Percentiles rank a stretch among this genome's conserved stretches.
These are phyloP conservation scores for Epinotia ramella DNA, from an alignment of 2,888 invertebrate genomes.

Conservation along the genomic window DNA sequence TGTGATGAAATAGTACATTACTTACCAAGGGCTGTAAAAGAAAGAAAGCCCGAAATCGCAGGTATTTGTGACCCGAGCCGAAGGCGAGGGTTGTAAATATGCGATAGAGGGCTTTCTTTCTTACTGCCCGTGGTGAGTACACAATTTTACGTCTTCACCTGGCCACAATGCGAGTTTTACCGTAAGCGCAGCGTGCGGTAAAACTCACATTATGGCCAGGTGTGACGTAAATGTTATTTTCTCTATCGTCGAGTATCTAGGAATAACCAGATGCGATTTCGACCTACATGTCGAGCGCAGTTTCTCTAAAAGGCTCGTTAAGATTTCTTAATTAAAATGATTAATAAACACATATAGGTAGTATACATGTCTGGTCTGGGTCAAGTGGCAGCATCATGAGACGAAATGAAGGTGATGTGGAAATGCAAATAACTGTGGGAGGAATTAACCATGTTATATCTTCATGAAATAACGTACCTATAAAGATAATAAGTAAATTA, in stretches of 20 bases:
- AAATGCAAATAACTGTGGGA: background rate
- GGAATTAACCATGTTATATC: background rate
- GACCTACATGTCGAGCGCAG: constrained; percentile 40
- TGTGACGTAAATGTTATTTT: constrained; percentile 4
- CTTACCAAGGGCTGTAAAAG: too few relatives aligned
- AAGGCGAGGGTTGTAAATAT: too few relatives aligned
- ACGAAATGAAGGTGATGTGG: constrained; percentile 6
- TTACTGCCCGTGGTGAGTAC: too few relatives aligned
- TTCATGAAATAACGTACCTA: background rate
- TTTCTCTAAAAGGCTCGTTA: constrained; percentile 34
- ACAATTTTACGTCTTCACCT: too few relatives aligned
- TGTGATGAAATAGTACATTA: too few relatives aligned
- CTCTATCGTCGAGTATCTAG: background rate
- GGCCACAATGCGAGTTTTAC: too few relatives aligned
- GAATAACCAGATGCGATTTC: constrained; percentile 31
- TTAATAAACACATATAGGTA: background rate
- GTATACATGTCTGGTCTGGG: background rate
- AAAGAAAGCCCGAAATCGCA: too few relatives aligned
- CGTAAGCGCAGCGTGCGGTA: too few relatives aligned
- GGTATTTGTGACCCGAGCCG: too few relatives aligned
- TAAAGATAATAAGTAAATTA: too few relatives aligned
- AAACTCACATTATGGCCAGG: too few relatives aligned
- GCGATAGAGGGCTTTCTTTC: too few relatives aligned
- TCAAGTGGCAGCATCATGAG: constrained; percentile 25
- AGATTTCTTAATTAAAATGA: constrained; percentile 7